phyloP scores from a whole-genome alignment of 2,888 invertebrate genomes.

The Callyntrura sp. region DNA sequence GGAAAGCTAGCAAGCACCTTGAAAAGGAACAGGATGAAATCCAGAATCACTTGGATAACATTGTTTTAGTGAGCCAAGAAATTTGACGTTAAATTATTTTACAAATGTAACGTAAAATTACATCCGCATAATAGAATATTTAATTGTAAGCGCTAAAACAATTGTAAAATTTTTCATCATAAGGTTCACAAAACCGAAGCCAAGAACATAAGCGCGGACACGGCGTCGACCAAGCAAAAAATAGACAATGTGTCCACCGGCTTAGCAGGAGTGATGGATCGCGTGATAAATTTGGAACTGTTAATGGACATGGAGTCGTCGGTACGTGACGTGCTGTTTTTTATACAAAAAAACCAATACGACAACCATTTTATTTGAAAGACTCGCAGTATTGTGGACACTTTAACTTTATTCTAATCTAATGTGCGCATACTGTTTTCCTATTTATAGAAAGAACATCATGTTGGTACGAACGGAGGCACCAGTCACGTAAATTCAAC shows the following conservation, averaged over 20 bases:
- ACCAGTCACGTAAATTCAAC: constrained; percentile 50
- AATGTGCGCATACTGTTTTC: too few relatives aligned
- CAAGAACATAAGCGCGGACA: constrained; percentile 72
- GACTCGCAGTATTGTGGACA: too few relatives aligned
- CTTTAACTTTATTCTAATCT: too few relatives aligned
- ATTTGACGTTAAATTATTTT: not conserved
- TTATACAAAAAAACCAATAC: not conserved
- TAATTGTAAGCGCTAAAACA: too few relatives aligned
- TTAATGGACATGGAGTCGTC: constrained; percentile 73
- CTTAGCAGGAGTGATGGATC: constrained; percentile 51
- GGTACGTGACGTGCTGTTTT: constrained; percentile 15
- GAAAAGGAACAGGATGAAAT: constrained; percentile 74
- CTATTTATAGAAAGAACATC: constrained; percentile 11
- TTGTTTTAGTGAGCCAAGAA: constrained; percentile 64
- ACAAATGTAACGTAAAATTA: too few relatives aligned
- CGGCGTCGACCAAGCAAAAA: constrained; percentile 66
- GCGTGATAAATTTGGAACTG: constrained; percentile 73
- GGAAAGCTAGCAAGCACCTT: constrained; percentile 75
- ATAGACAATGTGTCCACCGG: constrained; percentile 62
- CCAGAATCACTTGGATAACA: constrained; percentile 75
- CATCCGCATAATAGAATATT: too few relatives aligned
- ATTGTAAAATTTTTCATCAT: constrained; percentile 21
- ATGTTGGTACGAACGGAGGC: not conserved
- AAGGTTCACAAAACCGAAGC: constrained; percentile 79
- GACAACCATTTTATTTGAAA: too few relatives aligned